phyloP scores from a whole-genome alignment of 2,888 invertebrate species.

The Apomyelois bistriatella region DNA sequence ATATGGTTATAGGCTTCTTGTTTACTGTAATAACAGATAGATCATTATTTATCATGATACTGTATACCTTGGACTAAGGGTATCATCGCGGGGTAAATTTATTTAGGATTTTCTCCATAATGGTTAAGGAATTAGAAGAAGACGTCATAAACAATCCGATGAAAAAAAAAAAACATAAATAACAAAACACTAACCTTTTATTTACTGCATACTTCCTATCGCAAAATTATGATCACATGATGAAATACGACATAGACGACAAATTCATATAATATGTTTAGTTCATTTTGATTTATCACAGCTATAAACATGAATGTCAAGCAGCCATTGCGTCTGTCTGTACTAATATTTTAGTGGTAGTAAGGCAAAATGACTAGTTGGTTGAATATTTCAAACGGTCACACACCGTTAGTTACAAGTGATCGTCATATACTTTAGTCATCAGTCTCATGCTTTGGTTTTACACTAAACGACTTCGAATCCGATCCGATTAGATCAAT shows the following conservation, averaged over 20 bases:
- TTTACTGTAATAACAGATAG: neutral
- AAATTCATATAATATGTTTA: neutral
- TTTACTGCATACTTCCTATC: no score
- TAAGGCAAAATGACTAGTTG: neutral
- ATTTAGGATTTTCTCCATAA: no score
- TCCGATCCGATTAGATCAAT: no score
- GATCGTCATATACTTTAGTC: neutral
- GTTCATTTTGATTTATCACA: neutral
- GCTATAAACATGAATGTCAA: constrained; percentile 3
- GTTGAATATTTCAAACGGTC: neutral
- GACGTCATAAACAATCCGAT: no score
- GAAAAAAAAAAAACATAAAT: no score
- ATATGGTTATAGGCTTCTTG: neutral
- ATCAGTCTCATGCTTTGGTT: neutral
- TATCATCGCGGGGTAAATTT: neutral
- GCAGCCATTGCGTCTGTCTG: neutral
- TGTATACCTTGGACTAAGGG: neutral
- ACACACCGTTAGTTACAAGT: neutral
- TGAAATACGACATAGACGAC: no score
- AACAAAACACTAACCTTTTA: no score
- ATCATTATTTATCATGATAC: constrained; percentile 9
- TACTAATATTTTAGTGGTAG: no score
- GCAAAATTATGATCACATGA: no score
- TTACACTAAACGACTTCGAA: no score
- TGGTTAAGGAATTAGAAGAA: no score